These are phyloP conservation scores for Kuschelorhynchus macadamiae DNA, from an alignment of 2,888 invertebrate genomes.

Conservation along the genomic window DNA sequence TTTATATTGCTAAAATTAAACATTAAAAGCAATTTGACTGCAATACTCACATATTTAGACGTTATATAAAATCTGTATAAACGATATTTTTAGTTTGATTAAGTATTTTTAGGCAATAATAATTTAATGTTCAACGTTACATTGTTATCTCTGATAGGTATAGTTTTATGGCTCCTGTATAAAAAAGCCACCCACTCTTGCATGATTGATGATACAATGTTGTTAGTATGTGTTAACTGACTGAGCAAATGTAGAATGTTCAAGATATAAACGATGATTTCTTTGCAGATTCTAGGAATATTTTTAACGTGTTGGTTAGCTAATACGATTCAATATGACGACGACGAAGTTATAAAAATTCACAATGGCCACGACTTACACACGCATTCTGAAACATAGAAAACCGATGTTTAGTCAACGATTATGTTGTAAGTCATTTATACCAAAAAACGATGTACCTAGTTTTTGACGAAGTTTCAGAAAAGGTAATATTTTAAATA, in stretches of 20 bases:
- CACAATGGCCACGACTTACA: constrained; percentile 48
- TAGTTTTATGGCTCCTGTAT: background rate
- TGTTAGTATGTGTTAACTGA: background rate
- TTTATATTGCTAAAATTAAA: too few relatives aligned
- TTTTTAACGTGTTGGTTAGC: constrained; percentile 89
- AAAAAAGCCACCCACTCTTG: background rate
- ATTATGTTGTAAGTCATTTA: constrained; percentile 5
- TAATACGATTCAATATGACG: constrained; percentile 78
- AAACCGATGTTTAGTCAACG: constrained; percentile 36
- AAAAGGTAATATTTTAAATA: background rate
- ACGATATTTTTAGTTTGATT: too few relatives aligned
- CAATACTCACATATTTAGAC: too few relatives aligned
- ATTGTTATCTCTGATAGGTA: too few relatives aligned
- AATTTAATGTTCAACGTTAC: too few relatives aligned
- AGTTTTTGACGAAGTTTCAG: constrained; percentile 15
- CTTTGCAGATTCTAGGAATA: constrained; percentile 85
- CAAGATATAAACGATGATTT: constrained; percentile 25
- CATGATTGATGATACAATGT: background rate
- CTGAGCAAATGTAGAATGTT: background rate
- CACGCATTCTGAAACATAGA: constrained; percentile 47
- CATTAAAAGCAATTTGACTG: too few relatives aligned
- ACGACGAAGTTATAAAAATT: constrained; percentile 43
- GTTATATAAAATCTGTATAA: too few relatives aligned
- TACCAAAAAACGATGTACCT: constrained; percentile 3
- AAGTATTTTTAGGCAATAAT: too few relatives aligned